Percentiles rank a stretch among this genome's conserved stretches.
These are phyloP conservation scores for Seriola aureovittata DNA, from an alignment of 2,113 vertebrate genomes.

Conservation along the genomic window DNA sequence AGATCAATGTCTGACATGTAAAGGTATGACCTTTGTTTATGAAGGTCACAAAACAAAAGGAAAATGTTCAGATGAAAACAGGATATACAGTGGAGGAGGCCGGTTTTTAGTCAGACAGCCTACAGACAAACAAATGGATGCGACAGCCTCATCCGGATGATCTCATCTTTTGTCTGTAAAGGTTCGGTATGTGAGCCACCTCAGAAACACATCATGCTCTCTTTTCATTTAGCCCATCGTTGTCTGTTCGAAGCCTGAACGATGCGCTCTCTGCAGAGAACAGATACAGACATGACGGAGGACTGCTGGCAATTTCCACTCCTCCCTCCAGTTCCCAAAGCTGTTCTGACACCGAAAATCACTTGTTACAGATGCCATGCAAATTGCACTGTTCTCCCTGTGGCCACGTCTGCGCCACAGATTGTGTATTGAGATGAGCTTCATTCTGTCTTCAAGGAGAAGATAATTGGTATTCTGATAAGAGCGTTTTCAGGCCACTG, in stretches of 20 bases:
- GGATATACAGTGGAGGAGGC: neutral
- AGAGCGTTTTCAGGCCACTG: slow-evolving; percentile 22
- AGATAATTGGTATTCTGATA: slow-evolving; percentile 57
- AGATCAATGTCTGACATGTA: slow-evolving; percentile 1
- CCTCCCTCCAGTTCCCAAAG: slow-evolving; percentile 25
- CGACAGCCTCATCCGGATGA: slow-evolving; percentile 18
- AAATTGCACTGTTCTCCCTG: neutral
- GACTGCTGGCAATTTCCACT: slow-evolving; percentile 40
- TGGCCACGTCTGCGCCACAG: slow-evolving; percentile 10
- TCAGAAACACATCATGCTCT: slow-evolving; percentile 34
- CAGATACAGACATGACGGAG: slow-evolving; percentile 15
- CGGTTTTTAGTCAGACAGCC: neutral
- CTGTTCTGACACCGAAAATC: slow-evolving; percentile 26
- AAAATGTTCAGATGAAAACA: neutral
- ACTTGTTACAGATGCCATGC: slow-evolving; percentile 20
- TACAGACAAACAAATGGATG: slow-evolving; percentile 4
- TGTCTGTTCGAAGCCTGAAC: slow-evolving; percentile 28
- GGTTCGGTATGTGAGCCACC: neutral
- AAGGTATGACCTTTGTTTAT: neutral
- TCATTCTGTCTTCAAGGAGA: slow-evolving; percentile 29
- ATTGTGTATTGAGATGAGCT: slow-evolving; percentile 26
- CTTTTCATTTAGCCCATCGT: slow-evolving; percentile 7
- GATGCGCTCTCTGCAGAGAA: slow-evolving; percentile 21
- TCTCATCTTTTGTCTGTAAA: slow-evolving; percentile 29
- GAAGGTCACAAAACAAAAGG: neutral